These are phyloP conservation scores for Notolepis coatsorum DNA, from an alignment of 2,797 vertebrate genomes.

Conservation along the genomic window DNA sequence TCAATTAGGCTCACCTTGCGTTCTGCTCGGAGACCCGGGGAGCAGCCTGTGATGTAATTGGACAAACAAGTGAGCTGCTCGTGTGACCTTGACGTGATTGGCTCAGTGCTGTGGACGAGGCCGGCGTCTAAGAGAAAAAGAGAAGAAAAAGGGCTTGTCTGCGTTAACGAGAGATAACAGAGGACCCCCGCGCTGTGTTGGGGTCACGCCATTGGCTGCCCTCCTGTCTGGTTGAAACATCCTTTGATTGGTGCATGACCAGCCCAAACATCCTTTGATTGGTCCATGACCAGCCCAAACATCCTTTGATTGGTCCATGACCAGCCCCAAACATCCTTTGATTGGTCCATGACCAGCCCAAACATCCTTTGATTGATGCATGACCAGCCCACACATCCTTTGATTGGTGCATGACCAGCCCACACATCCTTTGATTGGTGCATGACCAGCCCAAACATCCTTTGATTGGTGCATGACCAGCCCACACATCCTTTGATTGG, in stretches of 20 bases:
- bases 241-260: background rate
- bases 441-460: no score
- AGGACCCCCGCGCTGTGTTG: background rate
- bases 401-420: no score
- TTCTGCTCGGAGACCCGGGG: background rate
- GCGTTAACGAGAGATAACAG: background rate
- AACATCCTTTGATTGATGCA: no score
- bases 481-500: no score
- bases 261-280: no score
- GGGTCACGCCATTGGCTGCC: background rate
- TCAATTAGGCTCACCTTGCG: background rate
- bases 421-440: no score
- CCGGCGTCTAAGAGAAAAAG: background rate
- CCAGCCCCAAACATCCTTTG: no score
- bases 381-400: no score
- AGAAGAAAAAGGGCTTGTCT: background rate
- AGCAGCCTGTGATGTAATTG: background rate
- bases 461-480: no score
- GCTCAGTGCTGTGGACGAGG: background rate
- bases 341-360: no score
- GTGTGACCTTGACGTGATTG: background rate
- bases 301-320: no score
- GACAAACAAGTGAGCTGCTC: slow-evolving; percentile 2
- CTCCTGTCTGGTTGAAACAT: background rate
- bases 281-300: no score